These are phyloP conservation scores for Lepidochrysops patricia DNA, from an alignment of 2,888 invertebrate genomes.

Conservation along the genomic window DNA sequence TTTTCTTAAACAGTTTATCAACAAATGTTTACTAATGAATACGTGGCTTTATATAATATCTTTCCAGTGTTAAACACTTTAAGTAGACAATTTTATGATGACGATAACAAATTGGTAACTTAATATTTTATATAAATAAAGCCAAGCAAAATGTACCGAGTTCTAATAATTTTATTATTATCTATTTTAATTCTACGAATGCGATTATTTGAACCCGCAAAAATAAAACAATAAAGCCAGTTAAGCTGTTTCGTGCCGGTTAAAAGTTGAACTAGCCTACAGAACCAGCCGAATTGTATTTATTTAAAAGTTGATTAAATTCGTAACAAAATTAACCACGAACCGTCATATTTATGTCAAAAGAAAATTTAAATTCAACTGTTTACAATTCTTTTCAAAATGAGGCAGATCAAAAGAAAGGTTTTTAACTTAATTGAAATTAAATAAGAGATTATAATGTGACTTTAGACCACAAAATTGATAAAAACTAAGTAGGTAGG, in stretches of 20 bases:
- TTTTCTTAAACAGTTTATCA: too few relatives aligned
- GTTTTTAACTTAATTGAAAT: not conserved
- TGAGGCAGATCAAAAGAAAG: not conserved
- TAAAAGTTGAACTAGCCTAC: not conserved
- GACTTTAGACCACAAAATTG: too few relatives aligned
- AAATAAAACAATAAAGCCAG: not conserved
- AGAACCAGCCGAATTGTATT: conserved; percentile 3
- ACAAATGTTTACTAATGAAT: too few relatives aligned
- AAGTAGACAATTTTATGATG: too few relatives aligned
- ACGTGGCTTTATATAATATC: too few relatives aligned
- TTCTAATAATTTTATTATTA: too few relatives aligned
- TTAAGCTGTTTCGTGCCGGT: not conserved
- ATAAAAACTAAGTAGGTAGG: too few relatives aligned
- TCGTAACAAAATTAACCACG: conserved; percentile 1
- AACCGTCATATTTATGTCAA: conserved; percentile 6
- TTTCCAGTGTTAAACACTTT: too few relatives aligned
- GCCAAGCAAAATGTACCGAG: too few relatives aligned
- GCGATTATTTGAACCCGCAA: not conserved
- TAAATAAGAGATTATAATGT: not conserved
- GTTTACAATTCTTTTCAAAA: not conserved
- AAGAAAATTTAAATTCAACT: not conserved
- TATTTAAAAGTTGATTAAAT: conserved; percentile 10
- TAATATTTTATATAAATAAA: too few relatives aligned
- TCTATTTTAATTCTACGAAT: not conserved
- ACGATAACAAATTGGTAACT: too few relatives aligned